Base-by-base conservation (phyloP, 2,888 invertebrate species). In the Melinaea menophilus region DNA sequence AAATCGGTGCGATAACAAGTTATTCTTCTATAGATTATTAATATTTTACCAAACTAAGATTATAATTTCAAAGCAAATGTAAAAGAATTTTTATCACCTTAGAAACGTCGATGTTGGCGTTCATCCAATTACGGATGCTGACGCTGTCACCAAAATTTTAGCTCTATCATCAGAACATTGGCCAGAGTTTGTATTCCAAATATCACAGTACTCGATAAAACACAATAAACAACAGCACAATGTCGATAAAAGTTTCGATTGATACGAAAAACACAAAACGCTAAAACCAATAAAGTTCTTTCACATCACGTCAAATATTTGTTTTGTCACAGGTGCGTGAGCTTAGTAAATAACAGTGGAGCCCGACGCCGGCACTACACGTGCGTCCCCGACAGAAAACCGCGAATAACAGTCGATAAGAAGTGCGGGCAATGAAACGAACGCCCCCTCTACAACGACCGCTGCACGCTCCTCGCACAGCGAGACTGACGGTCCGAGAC, bases 221-320 rank as follows among this genome's bases (percentile, higher is more conserved):
- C 79, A 79, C 76, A 79, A 82, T 80, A 75, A 79, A 84, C 80
- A 84, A 82, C 75, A 76, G 73, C 82, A 83, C 80, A 78, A 78
- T 66, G 73, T 78, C 75, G 75, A 22, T 72, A 73, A 63, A 67
- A 78, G 78, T 79, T 77, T 79, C 69, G 66, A 69, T 72, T 75
- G 66, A 66, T 62, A 67, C 69, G 62, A 71, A 74, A 77, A 80
- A 79, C 75, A 75, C 78, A 79, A 78, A 79, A 79, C 78, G 73
- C 73, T 75, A 74, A 70, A 83, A 85, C 84, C 79, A 80, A 79
- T 76, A 64, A 58, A 64, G 84, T 83, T 86, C 79, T 81, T 81
- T 85, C 88, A 88, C 88, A 85, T 84, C 86, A 86, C 86, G 82
- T 78, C 76, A 82, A 84, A 85, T 82, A 85, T 83, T 85, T 82